Percentiles rank a stretch among this genome's conserved stretches.
phyloP scores from a whole-genome alignment of 2,113 vertebrate genomes.

The Sterrhoptilus dennistouni region DNA sequence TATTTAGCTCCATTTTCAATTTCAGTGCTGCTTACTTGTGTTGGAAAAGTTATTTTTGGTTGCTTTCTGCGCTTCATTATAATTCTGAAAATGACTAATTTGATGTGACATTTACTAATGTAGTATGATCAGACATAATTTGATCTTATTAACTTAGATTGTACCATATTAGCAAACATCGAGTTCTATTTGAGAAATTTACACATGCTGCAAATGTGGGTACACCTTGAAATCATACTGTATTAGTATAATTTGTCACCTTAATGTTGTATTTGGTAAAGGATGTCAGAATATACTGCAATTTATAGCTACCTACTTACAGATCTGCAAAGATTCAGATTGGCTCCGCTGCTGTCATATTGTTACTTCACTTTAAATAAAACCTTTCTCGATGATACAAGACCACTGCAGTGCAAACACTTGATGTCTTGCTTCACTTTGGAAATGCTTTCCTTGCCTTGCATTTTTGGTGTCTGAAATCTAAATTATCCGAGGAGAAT shows the following conservation, averaged over 20 bases:
- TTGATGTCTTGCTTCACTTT: not conserved
- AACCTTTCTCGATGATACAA: not conserved
- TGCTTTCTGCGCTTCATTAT: slow-evolving; percentile 57
- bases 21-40: slow-evolving; percentile 50
- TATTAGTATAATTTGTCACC: slow-evolving; percentile 54
- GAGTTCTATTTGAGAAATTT: slow-evolving; percentile 67
- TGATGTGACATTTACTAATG: slow-evolving; percentile 74
- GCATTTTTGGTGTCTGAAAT: not conserved
- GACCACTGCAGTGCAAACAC: not conserved
- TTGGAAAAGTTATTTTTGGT: slow-evolving; percentile 70
- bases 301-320: not conserved
- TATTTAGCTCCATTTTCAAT: not conserved
- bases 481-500: not conserved
- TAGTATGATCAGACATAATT: slow-evolving; percentile 74
- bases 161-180: slow-evolving; percentile 71
- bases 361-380: not conserved
- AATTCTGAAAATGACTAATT: slow-evolving; percentile 69
- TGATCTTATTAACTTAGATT: slow-evolving; percentile 74
- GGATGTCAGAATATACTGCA: not conserved
- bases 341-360: not conserved
- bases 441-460: not conserved
- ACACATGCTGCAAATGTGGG: slow-evolving; percentile 31
- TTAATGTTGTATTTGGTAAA: slow-evolving; percentile 36
- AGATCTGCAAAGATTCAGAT: not conserved
- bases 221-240: slow-evolving; percentile 65